Conservation (phyloP, 2,888 invertebrate species). For the Trachelus tabidus region DNA sequence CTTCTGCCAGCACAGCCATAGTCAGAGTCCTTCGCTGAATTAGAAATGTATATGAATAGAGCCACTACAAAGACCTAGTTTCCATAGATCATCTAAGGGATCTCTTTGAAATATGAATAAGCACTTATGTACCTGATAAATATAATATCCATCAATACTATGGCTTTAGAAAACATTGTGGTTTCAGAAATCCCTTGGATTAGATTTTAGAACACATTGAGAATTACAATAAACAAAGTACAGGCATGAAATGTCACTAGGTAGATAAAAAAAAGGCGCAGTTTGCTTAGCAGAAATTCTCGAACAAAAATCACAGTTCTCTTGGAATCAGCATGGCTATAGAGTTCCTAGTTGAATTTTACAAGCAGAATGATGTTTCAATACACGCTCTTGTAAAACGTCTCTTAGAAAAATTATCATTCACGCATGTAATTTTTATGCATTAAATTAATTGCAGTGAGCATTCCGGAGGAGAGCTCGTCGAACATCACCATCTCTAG, state of each 20-base stretch:
- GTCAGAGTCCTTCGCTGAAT: background rate
- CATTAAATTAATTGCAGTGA: constrained; percentile 37
- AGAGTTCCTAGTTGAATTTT: background rate
- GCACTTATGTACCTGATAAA: background rate
- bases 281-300: background rate
- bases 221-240: background rate
- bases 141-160: background rate
- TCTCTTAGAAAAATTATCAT: background rate
- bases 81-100: background rate
- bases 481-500: constrained; percentile 35
- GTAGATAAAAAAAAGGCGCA: background rate
- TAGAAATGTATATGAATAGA: background rate
- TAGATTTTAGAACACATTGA: background rate
- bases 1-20: constrained; percentile 33
- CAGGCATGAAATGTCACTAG: background rate
- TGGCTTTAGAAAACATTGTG: background rate
- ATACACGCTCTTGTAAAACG: background rate
- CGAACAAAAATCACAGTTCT: background rate
- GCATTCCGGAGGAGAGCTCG: constrained; percentile 32
- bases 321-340: background rate
- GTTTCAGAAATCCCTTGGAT: background rate
- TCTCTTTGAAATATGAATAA: background rate
- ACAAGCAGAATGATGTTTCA: background rate
- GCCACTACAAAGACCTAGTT: background rate
- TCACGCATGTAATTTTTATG: background rate